Evolutionary conservation across 2,113 vertebrate species (phyloP), one percentile per base, ranked within the genome.

Genomic region (Megalops atlanticus): DNA sequence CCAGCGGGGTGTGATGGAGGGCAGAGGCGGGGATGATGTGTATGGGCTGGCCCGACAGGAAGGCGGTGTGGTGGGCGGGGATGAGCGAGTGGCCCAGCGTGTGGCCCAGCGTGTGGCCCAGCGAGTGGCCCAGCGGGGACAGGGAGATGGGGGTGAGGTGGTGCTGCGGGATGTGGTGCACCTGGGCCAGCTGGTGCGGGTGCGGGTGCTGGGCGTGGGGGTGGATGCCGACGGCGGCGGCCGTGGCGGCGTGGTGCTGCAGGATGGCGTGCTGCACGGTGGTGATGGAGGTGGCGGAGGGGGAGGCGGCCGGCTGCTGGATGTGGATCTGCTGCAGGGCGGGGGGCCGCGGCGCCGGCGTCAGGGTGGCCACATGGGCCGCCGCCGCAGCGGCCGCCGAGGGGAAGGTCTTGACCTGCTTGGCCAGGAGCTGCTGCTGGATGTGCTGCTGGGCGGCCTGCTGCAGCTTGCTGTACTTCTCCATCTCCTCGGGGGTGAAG

Each of bases 391-490:
- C 90, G 0, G 95, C 95, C 0, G 96, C 96, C 0, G 96, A 90
- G 0, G 98, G 98, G 41, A 99, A 99, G 0, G 91, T 93, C 88
- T 99, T 99, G 11, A 98, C 98, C 87, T 99, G 98, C 90, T 99
- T 99, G 43, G 98, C 97, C 80, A 99, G 86, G 16, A 99, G 96
- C 89, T 99, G 98, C 90, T 99, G 98, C 90, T 99, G 98, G 83
- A 99, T 99, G 91, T 99, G 98, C 77, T 99, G 98, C 88, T 99
- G 98, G 0, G 98, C 98, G 0, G 98, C 98, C 90, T 99, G 98
- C 80, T 99, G 98, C 83, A 99, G 95, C 86, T 99, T 99, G 85
- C 98, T 96, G 90, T 99, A 99, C 72, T 99, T 99, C 89, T 99
- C 98, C 97, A 99, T 99, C 86, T 99, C 98, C 88, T 99, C 98